Evolutionary conservation across 2,797 vertebrate species (phyloP).

Genomic region (Fundulus diaphanus): DNA sequence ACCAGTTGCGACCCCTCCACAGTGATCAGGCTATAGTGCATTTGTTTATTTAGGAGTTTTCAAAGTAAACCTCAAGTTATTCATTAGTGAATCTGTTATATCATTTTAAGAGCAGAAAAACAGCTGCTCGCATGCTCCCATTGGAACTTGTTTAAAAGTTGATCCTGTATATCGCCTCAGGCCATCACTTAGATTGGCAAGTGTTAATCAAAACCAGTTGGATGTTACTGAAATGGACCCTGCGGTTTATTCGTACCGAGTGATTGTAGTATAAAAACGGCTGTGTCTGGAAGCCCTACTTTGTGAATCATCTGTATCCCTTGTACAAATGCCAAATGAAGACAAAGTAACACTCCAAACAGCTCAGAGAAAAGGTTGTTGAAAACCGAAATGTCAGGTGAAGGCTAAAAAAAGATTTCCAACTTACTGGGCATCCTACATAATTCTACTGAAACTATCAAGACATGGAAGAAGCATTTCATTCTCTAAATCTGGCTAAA

Average conservation of each 20-base stretch:
- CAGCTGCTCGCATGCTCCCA: background rate
- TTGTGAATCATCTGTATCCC: background rate
- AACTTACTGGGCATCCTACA: background rate
- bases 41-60: background rate
- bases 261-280: background rate
- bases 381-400: background rate
- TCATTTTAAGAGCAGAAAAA: background rate
- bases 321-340: background rate
- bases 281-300: background rate
- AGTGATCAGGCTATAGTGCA: too few relatives aligned
- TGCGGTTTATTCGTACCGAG: too few relatives aligned
- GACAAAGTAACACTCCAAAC: background rate
- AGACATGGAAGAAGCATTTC: background rate
- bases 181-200: background rate
- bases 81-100: background rate
- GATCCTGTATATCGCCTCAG: constrained; percentile 1
- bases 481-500: background rate
- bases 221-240: background rate
- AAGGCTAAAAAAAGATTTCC: background rate
- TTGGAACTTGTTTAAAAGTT: background rate
- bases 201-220: background rate
- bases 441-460: background rate
- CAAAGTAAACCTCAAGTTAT: background rate
- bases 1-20: too few relatives aligned
- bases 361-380: background rate